Conservation (phyloP, 2,797 vertebrate species). For the Parauchenoglanis ngamensis region DNA sequence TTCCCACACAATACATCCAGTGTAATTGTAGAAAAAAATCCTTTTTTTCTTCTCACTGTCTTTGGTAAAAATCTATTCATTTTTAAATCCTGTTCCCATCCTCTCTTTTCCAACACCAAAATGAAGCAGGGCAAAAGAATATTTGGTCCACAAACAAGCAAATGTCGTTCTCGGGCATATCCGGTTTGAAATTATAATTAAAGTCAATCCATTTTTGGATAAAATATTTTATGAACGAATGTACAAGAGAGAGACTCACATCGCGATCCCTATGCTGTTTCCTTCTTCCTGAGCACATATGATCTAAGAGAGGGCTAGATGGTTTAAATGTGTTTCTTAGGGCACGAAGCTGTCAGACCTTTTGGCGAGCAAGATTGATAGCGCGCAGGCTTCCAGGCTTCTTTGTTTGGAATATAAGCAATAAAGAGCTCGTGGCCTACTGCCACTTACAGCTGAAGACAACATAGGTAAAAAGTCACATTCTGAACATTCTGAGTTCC, state of each 20-base stretch:
- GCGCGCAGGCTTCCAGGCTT: slow-evolving; percentile 86
- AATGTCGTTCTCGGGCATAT: slow-evolving; percentile 33
- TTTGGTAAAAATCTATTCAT: slow-evolving; percentile 52
- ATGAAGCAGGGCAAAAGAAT: slow-evolving; percentile 30
- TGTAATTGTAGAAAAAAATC: slow-evolving; percentile 64
- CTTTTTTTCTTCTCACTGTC: slow-evolving; percentile 58
- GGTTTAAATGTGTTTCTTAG: slow-evolving; percentile 96
- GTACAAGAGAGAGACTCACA: slow-evolving; percentile 50
- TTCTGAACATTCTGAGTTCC: slow-evolving; percentile 9
- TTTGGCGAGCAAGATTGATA: slow-evolving; percentile 99
- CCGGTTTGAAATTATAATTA: slow-evolving; percentile 40
- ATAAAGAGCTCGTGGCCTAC: slow-evolving; percentile 77
- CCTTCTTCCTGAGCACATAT: slow-evolving; percentile 86
- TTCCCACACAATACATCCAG: slow-evolving; percentile 81
- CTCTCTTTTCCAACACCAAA: slow-evolving; percentile 59
- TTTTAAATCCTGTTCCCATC: slow-evolving; percentile 50
- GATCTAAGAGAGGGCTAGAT: slow-evolving; percentile 90
- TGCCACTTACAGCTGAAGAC: slow-evolving; percentile 66
- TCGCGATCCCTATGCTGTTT: slow-evolving; percentile 71
- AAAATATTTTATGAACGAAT: slow-evolving; percentile 34
- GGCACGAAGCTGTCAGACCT: slow-evolving; percentile 98
- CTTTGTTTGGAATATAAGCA: slow-evolving; percentile 99
- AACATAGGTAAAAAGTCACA: slow-evolving; percentile 30
- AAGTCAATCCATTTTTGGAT: slow-evolving; percentile 46
- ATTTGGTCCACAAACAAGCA: slow-evolving; percentile 31